Evolutionary conservation across 1,140 invertebrate genomes (phyloP), one percentile per base, ranked within the genome.

Genomic region (Drosophila lowei): DNA sequence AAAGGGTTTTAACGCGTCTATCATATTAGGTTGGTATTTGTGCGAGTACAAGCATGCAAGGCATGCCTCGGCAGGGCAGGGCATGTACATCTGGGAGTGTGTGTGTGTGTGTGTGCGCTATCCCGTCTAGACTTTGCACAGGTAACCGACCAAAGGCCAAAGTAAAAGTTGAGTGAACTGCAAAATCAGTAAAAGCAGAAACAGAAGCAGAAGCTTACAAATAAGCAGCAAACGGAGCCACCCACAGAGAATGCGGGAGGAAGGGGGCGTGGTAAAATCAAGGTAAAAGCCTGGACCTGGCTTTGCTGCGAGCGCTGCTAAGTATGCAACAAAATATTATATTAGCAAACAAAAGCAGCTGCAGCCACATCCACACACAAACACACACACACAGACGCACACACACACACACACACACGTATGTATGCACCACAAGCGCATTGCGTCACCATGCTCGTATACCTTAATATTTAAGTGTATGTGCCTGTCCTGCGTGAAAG

Each of bases 321-420:
- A 78, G 76, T 53, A 79, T 73, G 70, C 70, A 70, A 74, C 79
- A 83, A 83, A 78, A 83, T 83, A 84, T 83, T 84, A 72, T 83
- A 83, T 83, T 84, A 84, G 79, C 79, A 84, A 83, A 83, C 79
- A 83, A 83, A 83, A 75, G 79, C 79, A 83, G 79, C 61, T 84
- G 71, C 57, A 71, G 73, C 53, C 73, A 63, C 49, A 53, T 15
- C 28, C 30, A 46, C 18, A 46, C 46, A 23, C 41, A 28, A 55
- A 73, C 56, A 56, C 56, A 23, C 43, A 34, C 49, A 48, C 43
- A 25, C 60, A 61, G 47, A 62, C 50, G 55, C 6, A 79, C 50
- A 53, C 59, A 48, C 43, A 25, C 60, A 61, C 52, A 62, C 50
- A 58, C 6, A 79, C 50, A 53, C 59, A 47, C 9, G n/a, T 46